phyloP scores from a whole-genome alignment of 2,797 vertebrate species.

The Manis crassicaudata region DNA sequence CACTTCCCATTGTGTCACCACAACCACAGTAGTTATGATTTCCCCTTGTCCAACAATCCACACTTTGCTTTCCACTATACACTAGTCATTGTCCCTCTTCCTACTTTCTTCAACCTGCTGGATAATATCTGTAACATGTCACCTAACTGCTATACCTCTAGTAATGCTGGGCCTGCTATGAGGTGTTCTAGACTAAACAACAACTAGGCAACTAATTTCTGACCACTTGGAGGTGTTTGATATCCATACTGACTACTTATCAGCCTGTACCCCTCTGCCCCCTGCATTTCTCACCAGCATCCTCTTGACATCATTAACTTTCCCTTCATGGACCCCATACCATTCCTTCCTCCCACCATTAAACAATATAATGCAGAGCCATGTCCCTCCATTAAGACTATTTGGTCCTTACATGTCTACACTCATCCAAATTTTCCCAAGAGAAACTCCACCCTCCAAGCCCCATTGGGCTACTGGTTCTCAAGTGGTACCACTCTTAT shows the following conservation, averaged over 20 bases:
- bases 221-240: background rate
- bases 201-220: background rate
- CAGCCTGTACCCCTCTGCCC: background rate
- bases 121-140: background rate
- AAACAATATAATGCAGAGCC: background rate
- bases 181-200: background rate
- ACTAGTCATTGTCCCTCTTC: background rate
- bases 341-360: background rate
- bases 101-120: background rate
- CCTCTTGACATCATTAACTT: background rate
- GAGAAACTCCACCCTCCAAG: background rate
- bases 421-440: background rate
- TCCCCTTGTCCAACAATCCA: background rate
- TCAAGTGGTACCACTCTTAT: background rate
- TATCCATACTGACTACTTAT: background rate
- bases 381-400: background rate
- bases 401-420: background rate
- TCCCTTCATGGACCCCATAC: background rate
- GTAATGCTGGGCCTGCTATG: background rate
- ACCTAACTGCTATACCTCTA: background rate
- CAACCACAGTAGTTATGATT: background rate
- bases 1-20: background rate
- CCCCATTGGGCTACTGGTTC: background rate
- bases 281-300: background rate
- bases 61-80: background rate